phyloP scores from a whole-genome alignment of 1,140 invertebrate species.

The Camponotus floridanus region DNA sequence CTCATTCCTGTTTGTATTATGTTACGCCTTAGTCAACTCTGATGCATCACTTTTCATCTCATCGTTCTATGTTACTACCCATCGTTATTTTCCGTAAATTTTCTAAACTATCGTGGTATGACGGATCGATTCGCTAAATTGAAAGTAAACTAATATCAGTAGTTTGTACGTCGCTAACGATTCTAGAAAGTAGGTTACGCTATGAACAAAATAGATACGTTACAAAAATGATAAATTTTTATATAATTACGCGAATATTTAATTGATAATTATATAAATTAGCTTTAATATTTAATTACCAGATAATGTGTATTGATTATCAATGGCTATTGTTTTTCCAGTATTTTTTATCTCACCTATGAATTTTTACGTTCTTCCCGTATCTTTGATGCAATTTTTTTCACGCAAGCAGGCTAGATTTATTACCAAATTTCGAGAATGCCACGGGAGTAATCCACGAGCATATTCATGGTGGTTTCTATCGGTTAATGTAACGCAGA shows the following conservation, averaged over 20 bases:
- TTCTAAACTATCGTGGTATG: constrained; percentile 31
- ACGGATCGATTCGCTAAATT: constrained; percentile 43
- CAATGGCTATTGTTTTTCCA: background rate
- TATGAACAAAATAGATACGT: background rate
- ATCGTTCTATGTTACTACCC: constrained; percentile 35
- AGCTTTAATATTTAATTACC: too few species aligned
- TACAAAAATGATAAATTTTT: background rate
- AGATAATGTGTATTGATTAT: background rate
- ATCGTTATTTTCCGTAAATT: constrained; percentile 41
- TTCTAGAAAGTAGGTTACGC: background rate
- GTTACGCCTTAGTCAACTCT: constrained; percentile 55
- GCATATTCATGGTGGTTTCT: constrained; percentile 14
- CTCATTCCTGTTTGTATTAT: constrained; percentile 28
- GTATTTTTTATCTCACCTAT: background rate
- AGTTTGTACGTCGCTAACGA: background rate
- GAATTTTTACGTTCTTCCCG: background rate
- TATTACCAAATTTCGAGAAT: background rate
- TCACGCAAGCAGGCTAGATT: background rate
- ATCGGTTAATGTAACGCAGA: constrained; percentile 27
- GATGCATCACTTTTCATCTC: constrained; percentile 47
- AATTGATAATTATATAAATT: background rate
- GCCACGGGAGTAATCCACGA: background rate
- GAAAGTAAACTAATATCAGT: constrained; percentile 36
- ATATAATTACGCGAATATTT: background rate
- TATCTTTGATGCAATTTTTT: background rate